Conservation (phyloP, 1,140 invertebrate species). For the Cydia pomonella region DNA sequence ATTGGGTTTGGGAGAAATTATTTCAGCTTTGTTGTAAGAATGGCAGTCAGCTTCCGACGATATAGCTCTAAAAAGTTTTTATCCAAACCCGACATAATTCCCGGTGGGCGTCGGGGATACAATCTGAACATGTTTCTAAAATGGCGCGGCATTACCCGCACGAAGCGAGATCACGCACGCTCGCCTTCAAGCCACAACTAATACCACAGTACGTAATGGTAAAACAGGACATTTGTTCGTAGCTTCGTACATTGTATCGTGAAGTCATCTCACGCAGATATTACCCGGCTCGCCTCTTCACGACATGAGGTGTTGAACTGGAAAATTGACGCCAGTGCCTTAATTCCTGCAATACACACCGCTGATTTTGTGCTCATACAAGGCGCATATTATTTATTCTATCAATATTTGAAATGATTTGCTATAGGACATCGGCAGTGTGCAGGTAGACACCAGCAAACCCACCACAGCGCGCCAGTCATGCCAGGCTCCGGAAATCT, state of each 20-base stretch:
- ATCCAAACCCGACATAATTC: not conserved
- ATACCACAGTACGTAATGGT: not conserved
- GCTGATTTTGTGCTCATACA: not conserved
- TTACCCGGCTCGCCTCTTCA: not conserved
- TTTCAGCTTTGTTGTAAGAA: no score
- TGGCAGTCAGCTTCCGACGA: no score
- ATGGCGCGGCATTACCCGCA: conserved; percentile 9
- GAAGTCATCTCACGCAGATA: not conserved
- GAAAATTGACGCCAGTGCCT: not conserved
- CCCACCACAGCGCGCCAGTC: conserved; percentile 7
- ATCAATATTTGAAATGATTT: not conserved
- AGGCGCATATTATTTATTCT: not conserved
- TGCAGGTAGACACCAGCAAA: not conserved
- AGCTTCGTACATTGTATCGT: not conserved
- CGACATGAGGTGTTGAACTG: not conserved
- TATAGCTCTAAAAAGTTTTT: not conserved
- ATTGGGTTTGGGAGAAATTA: no score
- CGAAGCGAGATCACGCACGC: not conserved
- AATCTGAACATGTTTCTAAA: not conserved
- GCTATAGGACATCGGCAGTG: not conserved
- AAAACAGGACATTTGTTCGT: not conserved
- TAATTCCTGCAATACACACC: no score
- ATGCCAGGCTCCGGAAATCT: conserved; percentile 8
- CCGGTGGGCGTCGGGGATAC: not conserved
- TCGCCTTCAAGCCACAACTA: not conserved